Conservation (phyloP, 2,113 vertebrate species). For the Toxotes chatareus region DNA sequence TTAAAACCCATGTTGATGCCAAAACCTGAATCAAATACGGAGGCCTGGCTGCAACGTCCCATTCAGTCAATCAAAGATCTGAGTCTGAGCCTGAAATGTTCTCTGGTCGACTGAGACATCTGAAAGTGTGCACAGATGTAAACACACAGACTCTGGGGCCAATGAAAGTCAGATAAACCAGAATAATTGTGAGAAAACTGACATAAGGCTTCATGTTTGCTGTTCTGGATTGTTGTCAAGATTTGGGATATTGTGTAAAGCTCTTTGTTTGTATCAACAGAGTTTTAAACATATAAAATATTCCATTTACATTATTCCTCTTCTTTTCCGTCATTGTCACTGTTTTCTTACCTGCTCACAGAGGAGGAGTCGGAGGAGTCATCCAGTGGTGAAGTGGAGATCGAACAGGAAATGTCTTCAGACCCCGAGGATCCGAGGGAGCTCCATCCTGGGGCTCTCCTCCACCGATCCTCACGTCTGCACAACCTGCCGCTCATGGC, state of each 20-base stretch:
- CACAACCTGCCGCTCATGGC: slow-evolving; percentile 95
- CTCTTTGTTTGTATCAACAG: neutral
- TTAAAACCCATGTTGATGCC: neutral
- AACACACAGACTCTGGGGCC: neutral
- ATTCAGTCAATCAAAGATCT: neutral
- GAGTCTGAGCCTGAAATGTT: neutral
- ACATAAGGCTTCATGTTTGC: neutral
- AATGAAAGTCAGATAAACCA: neutral
- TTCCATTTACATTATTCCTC: neutral
- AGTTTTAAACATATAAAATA: neutral
- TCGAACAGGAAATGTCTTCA: slow-evolving; percentile 80
- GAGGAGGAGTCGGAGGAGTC: slow-evolving; percentile 83
- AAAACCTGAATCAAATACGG: neutral
- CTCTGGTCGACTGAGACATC: neutral
- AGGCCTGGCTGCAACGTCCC: neutral
- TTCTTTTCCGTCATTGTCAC: neutral
- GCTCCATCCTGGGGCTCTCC: slow-evolving; percentile 86
- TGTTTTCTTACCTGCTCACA: slow-evolving; percentile 13
- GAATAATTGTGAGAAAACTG: neutral
- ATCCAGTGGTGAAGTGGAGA: slow-evolving; percentile 84
- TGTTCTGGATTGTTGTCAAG: neutral
- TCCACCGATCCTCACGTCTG: slow-evolving; percentile 89
- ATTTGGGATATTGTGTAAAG: neutral
- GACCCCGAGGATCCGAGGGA: slow-evolving; percentile 85
- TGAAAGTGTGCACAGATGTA: neutral